Evolutionary conservation across 2,888 invertebrate species (phyloP), one percentile per base, ranked within the genome.

Genomic region (Drosophila testacea): DNA sequence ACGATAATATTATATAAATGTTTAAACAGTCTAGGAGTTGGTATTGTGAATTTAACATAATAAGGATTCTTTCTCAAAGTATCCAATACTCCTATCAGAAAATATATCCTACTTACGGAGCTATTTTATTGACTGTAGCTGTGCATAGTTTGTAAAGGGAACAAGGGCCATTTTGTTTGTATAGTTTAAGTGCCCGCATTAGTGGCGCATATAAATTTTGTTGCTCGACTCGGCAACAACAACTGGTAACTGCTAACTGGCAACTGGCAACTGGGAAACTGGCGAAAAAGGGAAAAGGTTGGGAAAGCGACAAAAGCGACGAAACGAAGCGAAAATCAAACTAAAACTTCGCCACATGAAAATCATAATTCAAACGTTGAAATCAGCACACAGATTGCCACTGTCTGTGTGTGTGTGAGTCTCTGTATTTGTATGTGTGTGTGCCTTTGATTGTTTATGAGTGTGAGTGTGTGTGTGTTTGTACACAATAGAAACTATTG

Each of bases 131-230:
- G 22, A 22, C 22, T 0, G 22, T 22, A 22, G 3, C 22, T 22
- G 22, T 22, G 3, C n/a, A 42, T 30, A n/a, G 36, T 16, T 52
- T 38, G 52, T 52, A 56, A 55, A 39, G 56, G 63, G 48, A 68
- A 59, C 52, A 34, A 61, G 79, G 64, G 73, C 71, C 77, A 81
- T 83, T 87, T 83, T 82, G 85, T 80, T 81, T 85, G 79, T 76
- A 77, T 81, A 81, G 88, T 81, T 85, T 84, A 87, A 85, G 85
- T 87, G 85, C 82, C 85, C 85, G 85, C 85, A 85, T 85, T 85
- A 85, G 85, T 82, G 79, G 80, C 72, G 73, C 75, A 84, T 80
- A 85, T 85, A 87, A 87, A 85, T 87, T 87, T 84, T 78, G 73
- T 69, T 71, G 83, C 77, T 78, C 68, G 55, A 69, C 80, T 72